phyloP scores from a whole-genome alignment of 2,888 invertebrate genomes.

The Drosophila melanosoma region DNA sequence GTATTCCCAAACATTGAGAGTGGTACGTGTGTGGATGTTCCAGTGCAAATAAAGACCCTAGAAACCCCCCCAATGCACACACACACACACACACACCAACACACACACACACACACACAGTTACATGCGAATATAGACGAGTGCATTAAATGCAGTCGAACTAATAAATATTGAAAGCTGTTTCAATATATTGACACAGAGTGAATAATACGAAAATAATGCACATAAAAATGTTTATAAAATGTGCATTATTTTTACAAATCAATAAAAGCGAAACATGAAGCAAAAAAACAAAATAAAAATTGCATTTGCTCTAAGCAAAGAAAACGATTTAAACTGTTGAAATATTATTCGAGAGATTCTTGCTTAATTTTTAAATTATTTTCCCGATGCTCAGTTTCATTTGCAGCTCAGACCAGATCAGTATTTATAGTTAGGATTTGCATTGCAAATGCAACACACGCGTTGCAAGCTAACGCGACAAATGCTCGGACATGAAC shows the following conservation, averaged over 20 bases:
- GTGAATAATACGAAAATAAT: constrained; percentile 31
- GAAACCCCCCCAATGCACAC: constrained; percentile 1
- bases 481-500: background rate
- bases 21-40: constrained; percentile 55
- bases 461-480: constrained; percentile 2
- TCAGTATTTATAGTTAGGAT: background rate
- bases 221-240: constrained; percentile 6
- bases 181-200: constrained; percentile 36
- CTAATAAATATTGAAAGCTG: constrained; percentile 70
- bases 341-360: background rate
- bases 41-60: constrained; percentile 58
- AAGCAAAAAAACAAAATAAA: background rate
- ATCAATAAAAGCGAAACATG: constrained; percentile 15
- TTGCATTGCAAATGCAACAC: background rate
- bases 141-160: constrained; percentile 60
- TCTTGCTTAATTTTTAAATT: background rate
- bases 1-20: constrained; percentile 55
- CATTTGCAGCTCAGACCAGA: background rate
- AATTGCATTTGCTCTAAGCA: background rate
- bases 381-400: background rate
- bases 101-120: background rate
- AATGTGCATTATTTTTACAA: constrained; percentile 16
- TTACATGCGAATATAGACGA: constrained; percentile 14
- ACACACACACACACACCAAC: constrained; percentile 1
- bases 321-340: background rate